Base-by-base conservation (phyloP, 1,140 invertebrate genomes). In the Calephelis nemesis region DNA sequence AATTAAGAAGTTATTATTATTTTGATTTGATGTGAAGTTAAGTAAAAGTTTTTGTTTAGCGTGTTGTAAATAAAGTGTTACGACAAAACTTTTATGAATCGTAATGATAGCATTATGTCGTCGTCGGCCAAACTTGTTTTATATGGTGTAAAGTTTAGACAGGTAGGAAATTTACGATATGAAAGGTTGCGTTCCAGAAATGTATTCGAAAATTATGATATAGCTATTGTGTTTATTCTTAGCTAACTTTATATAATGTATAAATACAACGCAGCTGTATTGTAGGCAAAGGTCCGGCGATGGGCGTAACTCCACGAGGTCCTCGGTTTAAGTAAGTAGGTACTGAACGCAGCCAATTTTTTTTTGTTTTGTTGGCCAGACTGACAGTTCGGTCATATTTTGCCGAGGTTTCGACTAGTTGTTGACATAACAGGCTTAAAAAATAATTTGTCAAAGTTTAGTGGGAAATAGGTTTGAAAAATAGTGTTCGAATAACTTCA, bases 381-480 rank as follows among this genome's bases (percentile, higher is more conserved):
- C 48, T 49, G 12, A 49, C 48, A 49, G 48, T n/a, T 49, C 48
- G 48, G 48, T 10, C 48, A 49, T 49, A 49, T 49, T 49, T 49
- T 49, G 48, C 45, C 48, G 48, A 49, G 11, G 48, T n/a, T 7
- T 49, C 48, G 48, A 49, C 48, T n/a, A 49, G 48, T 49, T n/a
- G 12, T 49, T 49, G 48, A n/a, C 11, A 10, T 49, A n/a, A n/a
- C 12, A 49, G 11, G 7, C 13, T 10, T 49, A 49, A n/a, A 49
- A 49, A 49, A 49, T 49, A 10, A 49, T 49, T 49, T 49, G 48
- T 49, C 48, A 49, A 49, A 49, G 48, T 49, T 49, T 49, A 49
- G 48, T 49, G 48, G 11, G 12, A 49, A 49, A 49, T n/a, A 49
- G 11, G 48, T 49, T 49, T 49, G 45, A 49, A 49, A 49, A 49